Base-by-base conservation (phyloP, 92 coral and sea anemone species). In the Phenganax marumi region DNA sequence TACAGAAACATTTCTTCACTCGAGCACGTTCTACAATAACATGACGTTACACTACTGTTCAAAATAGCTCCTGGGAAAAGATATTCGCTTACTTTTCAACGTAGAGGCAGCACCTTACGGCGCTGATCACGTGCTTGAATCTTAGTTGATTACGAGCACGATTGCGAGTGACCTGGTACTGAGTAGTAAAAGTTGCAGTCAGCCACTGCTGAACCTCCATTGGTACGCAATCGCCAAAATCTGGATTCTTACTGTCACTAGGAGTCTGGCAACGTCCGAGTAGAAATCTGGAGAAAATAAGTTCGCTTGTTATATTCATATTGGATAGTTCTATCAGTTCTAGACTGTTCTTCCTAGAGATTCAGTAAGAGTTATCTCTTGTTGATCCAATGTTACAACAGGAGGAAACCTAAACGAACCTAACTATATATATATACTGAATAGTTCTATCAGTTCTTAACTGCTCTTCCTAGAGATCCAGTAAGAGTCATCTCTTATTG, bases 201-300 rank as follows among this genome's bases (percentile, higher is more conserved):
- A 96, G 90, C 99, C 99, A 96, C 64, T 96, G 93, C n/a, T 97
- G 97, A 16, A 96, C 99, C 78, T 96, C 99, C 18, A 89, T 78
- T 16, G 83, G 83, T 0, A 78, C 72, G n/a, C 71, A 43, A 12
- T 78, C 83, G 22, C 83, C 53, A 50, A 61, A 43, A 62, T 78
- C 83, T 11, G 83, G 54, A 17, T 21, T 78, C 43, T 62, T 78
- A 58, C 22, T 63, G 58, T 78, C 83, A 23, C 51, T 10, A 0
- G 73, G 26, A 7, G 83, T 23, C 17, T 78, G 46, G 12, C 73
- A 48, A 48, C 73, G 65, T 4, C 83, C 66, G n/a, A 78, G 83
- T 12, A 78, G 52, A 47, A 78, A 78, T 48, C 83, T 78, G 73
- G 60, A 4, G 43, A 16, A 50, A 75, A 22, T 0, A 33, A 33